Evolutionary conservation across 2,113 vertebrate genomes (phyloP).

Genomic region (Aegypius monachus): DNA sequence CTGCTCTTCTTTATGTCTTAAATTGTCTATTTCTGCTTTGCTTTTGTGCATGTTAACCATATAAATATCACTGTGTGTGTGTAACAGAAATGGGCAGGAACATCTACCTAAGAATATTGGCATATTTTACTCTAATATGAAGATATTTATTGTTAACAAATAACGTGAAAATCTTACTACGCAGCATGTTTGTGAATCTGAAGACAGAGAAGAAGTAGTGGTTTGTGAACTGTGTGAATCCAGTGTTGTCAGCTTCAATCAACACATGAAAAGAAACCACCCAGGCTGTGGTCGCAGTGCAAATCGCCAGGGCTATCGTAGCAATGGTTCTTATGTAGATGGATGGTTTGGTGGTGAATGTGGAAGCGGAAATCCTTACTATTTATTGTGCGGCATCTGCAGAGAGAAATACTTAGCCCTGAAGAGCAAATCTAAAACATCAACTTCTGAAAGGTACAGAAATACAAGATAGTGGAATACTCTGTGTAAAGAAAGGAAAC

Average conservation of each 20-base stretch:
- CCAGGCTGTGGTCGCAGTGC: conserved; percentile 94
- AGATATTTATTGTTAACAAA: background rate
- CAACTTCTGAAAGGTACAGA: conserved; percentile 87
- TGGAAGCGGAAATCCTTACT: conserved; percentile 96
- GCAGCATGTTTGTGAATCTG: conserved; percentile 95
- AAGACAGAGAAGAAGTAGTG: conserved; percentile 94
- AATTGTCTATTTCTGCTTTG: background rate
- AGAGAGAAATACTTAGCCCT: conserved; percentile 91
- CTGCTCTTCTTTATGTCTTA: background rate
- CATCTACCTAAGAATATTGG: background rate
- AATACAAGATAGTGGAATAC: background rate
- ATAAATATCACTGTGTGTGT: background rate
- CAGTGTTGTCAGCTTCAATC: conserved; percentile 94
- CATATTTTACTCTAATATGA: background rate
- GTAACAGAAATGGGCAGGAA: background rate
- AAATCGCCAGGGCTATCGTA: conserved; percentile 95
- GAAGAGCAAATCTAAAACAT: conserved; percentile 88
- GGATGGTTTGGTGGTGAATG: conserved; percentile 98
- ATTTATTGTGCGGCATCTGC: conserved; percentile 90
- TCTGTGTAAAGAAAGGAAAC: background rate
- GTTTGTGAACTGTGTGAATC: conserved; percentile 94
- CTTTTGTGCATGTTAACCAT: background rate
- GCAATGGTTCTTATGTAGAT: conserved; percentile 96
- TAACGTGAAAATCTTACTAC: conserved; percentile 20
- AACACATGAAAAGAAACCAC: conserved; percentile 98